Base-by-base conservation (phyloP, 2,888 invertebrate species). In the Platycheirus albimanus region DNA sequence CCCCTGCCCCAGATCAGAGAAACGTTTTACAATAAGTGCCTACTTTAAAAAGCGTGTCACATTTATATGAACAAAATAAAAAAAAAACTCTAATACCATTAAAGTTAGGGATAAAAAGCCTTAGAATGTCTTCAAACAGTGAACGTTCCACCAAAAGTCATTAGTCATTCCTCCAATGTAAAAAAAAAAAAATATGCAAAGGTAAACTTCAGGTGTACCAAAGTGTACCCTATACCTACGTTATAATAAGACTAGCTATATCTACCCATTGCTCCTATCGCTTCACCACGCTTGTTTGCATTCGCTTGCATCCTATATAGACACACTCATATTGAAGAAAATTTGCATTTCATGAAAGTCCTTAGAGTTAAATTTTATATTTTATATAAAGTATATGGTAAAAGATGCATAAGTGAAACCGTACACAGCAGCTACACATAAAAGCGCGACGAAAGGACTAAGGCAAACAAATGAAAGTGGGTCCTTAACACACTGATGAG, bases 401-500 rank as follows among this genome's bases (percentile, higher is more conserved):
- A 74, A 64, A 78, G 69, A 78, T 83, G 83, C 83, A 83, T 83
- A 83, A 83, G 78, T 83, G 83, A 83, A 78, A 83, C 78, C 72
- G 83, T 83, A 78, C 77, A 83, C 83, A 83, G 58, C 10, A 30
- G 64, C 45, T 61, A 63, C 63, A 58, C 63, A 58, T 78, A 47
- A 78, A 78, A 83, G 78, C 72, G 72, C 78, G 69, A 74, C 63
- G 33, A 72, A 78, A 83, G 83, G 74, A 74, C 83, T 74, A 64
- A 45, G 52, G 78, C 83, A 78, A 78, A 78, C 83, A 83, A 78
- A 78, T 69, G 78, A 83, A 78, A 83, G 83, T 83, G 83, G 83
- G 83, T 74, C 78, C 83, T 83, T 83, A 83, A 78, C 78, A 83
- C 72, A 74, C 83, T 83, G 83, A 83, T 83, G 83, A 83, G 78